Percentiles rank a stretch among this genome's conserved stretches.
Evolutionary conservation across 2,888 invertebrate species (phyloP).

Genomic region (Lepidochitona cinerea): DNA sequence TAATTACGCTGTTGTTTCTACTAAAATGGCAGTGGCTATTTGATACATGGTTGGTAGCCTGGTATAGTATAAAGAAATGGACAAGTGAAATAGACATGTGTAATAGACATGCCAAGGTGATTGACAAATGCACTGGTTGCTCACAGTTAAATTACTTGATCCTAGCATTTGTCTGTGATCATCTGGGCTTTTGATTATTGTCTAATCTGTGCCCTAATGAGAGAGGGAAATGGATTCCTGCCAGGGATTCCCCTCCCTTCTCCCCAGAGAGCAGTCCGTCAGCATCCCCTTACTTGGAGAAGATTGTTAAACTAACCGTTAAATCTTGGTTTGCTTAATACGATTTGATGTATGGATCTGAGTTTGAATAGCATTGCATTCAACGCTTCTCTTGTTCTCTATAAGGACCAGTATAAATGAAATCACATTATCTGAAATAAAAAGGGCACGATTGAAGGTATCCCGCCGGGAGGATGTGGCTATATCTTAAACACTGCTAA

Average conservation of each 20-base stretch:
- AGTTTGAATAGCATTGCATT: no score
- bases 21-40: no score
- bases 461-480: background rate
- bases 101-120: background rate
- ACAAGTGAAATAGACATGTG: background rate
- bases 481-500: background rate
- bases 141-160: background rate
- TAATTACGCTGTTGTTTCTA: no score
- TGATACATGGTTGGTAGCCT: no score
- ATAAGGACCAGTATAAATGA: no score
- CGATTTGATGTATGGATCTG: background rate
- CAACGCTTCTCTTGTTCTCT: no score
- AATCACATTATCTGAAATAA: background rate
- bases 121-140: background rate
- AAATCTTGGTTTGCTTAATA: background rate
- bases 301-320: no score
- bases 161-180: background rate
- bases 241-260: no score
- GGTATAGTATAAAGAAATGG: background rate
- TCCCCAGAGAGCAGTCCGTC: no score
- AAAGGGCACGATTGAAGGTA: background rate
- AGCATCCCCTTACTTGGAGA: no score
- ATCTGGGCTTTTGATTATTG: background rate
- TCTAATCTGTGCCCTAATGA: background rate
- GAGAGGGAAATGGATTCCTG: background rate